Conservation (phyloP, 2,113 vertebrate genomes). For the Python bivittatus region DNA sequence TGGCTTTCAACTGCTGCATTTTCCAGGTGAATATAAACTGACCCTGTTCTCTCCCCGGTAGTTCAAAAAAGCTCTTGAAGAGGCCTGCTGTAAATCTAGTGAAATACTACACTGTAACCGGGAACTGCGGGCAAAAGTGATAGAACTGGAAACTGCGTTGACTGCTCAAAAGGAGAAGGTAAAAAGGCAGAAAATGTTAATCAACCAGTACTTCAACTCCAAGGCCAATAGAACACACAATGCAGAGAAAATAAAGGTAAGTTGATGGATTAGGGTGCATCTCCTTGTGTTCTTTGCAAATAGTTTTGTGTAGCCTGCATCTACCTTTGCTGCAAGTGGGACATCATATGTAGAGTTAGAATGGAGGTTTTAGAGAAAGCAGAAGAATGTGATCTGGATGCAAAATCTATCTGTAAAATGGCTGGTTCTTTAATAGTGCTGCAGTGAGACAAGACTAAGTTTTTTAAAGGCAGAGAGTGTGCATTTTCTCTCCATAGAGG, state of each 20-base stretch:
- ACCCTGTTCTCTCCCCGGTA: constrained; percentile 32
- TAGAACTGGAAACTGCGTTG: constrained; percentile 61
- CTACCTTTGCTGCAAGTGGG: neutral
- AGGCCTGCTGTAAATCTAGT: constrained; percentile 59
- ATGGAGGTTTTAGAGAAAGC: neutral
- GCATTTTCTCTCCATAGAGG: neutral
- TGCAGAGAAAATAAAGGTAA: constrained; percentile 63
- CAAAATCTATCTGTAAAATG: neutral
- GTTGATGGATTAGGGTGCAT: neutral
- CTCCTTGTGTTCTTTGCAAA: neutral
- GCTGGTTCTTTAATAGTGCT: neutral
- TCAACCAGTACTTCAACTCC: constrained; percentile 56
- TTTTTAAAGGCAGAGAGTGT: neutral
- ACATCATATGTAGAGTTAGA: neutral
- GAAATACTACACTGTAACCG: constrained; percentile 70
- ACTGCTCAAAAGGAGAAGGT: constrained; percentile 64
- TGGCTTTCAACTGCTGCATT: neutral
- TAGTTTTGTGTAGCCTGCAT: neutral
- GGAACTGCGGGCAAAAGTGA: constrained; percentile 66
- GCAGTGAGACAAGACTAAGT: neutral
- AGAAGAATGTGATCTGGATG: neutral
- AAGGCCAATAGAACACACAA: constrained; percentile 58
- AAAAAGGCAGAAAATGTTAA: constrained; percentile 63
- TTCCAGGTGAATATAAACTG: neutral
- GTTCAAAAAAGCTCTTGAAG: constrained; percentile 72